Evolutionary conservation across 2,797 vertebrate species (phyloP).

Genomic region (Gallirallus australis): DNA sequence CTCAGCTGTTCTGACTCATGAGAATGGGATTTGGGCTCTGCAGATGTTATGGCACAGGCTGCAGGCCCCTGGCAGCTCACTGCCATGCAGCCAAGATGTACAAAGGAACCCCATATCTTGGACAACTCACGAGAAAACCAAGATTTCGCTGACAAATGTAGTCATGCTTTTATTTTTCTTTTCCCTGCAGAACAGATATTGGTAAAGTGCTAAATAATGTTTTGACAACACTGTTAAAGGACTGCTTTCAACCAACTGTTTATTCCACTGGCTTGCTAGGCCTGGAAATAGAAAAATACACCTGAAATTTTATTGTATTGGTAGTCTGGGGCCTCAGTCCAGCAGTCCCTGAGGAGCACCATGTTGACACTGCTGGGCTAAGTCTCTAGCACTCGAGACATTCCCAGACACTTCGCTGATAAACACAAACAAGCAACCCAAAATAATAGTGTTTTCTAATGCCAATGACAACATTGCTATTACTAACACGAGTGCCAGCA

Average conservation of each 20-base stretch:
- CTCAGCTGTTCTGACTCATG: not conserved
- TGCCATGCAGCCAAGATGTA: not conserved
- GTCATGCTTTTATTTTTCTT: not conserved
- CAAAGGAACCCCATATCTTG: not conserved
- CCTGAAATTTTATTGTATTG: not conserved
- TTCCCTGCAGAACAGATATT: not conserved
- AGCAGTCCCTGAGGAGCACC: not conserved
- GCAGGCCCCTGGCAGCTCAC: not conserved
- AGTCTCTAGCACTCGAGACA: not conserved
- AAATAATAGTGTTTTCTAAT: not conserved
- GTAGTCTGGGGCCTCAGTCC: not conserved
- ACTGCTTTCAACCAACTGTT: not conserved
- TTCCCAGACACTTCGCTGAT: not conserved
- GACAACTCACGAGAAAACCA: not conserved
- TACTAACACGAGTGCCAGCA: not conserved
- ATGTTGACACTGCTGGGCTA: not conserved
- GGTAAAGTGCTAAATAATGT: not conserved
- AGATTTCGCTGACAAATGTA: not conserved
- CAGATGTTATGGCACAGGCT: not conserved
- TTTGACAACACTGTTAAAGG: not conserved
- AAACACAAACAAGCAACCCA: not conserved
- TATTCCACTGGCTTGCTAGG: not conserved
- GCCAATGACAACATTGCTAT: not conserved
- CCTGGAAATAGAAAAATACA: not conserved
- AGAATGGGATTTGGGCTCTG: not conserved